phyloP scores from a whole-genome alignment of 1,140 invertebrate species.

The Zophobas atratus region DNA sequence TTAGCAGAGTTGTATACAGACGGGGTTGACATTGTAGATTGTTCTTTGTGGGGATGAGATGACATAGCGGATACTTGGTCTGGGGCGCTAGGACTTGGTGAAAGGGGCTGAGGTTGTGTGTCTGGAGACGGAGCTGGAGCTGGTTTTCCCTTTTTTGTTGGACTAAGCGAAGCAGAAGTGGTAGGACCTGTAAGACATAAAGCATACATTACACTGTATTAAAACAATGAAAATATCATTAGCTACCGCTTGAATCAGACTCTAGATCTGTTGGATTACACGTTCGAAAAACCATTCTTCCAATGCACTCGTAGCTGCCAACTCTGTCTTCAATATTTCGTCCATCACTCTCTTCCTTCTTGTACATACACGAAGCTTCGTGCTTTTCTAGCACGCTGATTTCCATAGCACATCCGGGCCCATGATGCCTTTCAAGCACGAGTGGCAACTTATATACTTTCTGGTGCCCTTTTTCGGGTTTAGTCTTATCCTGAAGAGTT shows the following conservation, averaged over 20 bases:
- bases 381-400: conserved; percentile 50
- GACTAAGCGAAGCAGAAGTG: too few relatives aligned
- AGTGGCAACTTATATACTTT: conserved; percentile 33
- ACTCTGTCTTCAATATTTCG: conserved; percentile 42
- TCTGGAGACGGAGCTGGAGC: background rate
- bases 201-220: too few relatives aligned
- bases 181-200: too few relatives aligned
- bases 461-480: background rate
- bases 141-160: background rate
- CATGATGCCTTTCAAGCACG: conserved; percentile 42
- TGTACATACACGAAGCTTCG: conserved; percentile 40
- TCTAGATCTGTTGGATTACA: conserved; percentile 18
- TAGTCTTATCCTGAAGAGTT: background rate
- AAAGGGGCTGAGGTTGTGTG: background rate
- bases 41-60: too few relatives aligned
- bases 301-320: conserved; percentile 50
- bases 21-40: background rate
- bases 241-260: background rate
- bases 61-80: too few relatives aligned
- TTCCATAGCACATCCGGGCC: conserved; percentile 50
- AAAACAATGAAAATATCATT: background rate
- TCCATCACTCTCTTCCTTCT: conserved; percentile 24
- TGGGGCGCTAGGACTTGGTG: too few relatives aligned
- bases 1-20: too few relatives aligned
- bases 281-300: conserved; percentile 49